Evolutionary conservation across 2,888 invertebrate species (phyloP).

Genomic region (Eupithecia centaureata): DNA sequence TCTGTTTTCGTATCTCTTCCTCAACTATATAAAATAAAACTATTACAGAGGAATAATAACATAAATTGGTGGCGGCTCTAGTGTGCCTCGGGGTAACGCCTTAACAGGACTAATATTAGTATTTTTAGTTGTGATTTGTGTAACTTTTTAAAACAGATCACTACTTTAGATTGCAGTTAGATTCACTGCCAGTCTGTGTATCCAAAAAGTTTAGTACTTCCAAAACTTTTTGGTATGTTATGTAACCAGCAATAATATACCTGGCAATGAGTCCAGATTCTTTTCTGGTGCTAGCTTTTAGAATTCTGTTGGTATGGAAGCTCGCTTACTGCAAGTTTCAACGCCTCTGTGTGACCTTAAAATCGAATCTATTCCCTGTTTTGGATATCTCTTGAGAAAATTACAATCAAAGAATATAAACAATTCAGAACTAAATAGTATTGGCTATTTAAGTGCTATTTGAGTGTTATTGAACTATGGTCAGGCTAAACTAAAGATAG

Average conservation of each 20-base stretch:
- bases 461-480: background rate
- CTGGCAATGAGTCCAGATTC: background rate
- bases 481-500: background rate
- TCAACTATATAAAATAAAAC: no score
- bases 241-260: background rate
- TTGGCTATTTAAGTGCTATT: background rate
- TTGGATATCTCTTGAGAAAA: no score
- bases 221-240: background rate
- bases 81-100: no score
- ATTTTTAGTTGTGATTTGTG: background rate
- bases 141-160: background rate
- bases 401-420: no score
- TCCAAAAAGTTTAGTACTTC: background rate
- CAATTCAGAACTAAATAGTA: no score
- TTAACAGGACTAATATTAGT: background rate
- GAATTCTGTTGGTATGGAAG: background rate
- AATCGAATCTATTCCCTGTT: background rate
- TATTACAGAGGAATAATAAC: no score
- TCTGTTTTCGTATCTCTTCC: no score
- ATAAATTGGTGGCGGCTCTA: no score
- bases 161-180: background rate
- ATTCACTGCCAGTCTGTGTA: background rate
- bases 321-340: background rate
- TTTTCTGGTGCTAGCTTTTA: background rate
- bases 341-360: no score